A percentile compares a stretch with the other conserved stretches of the same genome.
phyloP scores from a whole-genome alignment of 2,888 invertebrate species.

The Odontocolon sp. region DNA sequence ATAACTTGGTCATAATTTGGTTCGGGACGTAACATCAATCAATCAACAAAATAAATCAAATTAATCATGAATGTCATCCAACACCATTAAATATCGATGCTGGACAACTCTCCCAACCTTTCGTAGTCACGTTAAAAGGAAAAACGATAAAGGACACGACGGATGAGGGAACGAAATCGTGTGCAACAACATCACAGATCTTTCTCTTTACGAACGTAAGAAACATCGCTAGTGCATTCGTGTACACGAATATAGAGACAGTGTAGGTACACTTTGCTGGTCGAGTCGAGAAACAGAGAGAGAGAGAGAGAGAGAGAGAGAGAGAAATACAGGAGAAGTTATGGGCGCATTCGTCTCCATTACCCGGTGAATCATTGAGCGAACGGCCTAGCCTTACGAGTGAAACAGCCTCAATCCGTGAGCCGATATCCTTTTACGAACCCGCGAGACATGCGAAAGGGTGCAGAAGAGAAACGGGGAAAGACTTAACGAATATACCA shows the following conservation, averaged over 20 bases:
- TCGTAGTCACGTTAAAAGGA: slow-evolving; percentile 8
- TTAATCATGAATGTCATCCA: slow-evolving; percentile 27
- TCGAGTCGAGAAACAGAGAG: slow-evolving; percentile 79
- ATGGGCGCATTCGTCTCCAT: slow-evolving; percentile 79
- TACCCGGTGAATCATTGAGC: slow-evolving; percentile 77
- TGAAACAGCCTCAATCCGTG: slow-evolving; percentile 69
- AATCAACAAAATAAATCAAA: slow-evolving; percentile 43
- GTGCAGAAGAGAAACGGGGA: slow-evolving; percentile 25
- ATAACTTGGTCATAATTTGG: too few species aligned
- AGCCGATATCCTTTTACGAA: slow-evolving; percentile 68
- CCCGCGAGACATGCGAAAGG: slow-evolving; percentile 49
- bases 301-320: too few species aligned
- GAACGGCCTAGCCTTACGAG: slow-evolving; percentile 69
- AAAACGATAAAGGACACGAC: slow-evolving; percentile 36
- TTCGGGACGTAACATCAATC: not conserved
- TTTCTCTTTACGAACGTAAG: slow-evolving; percentile 24
- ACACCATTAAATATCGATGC: slow-evolving; percentile 21
- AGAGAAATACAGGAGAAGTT: slow-evolving; percentile 77
- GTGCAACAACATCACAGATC: slow-evolving; percentile 14
- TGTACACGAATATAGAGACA: not conserved
- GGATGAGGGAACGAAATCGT: not conserved
- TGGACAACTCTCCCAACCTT: slow-evolving; percentile 9
- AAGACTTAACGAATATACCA: slow-evolving; percentile 41
- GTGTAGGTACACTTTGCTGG: slow-evolving; percentile 17
- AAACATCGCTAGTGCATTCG: slow-evolving; percentile 15